A percentile compares a stretch with the other conserved stretches of the same genome.
Evolutionary conservation across 1,140 invertebrate genomes (phyloP).

Genomic region (Calycopis cecrops): DNA sequence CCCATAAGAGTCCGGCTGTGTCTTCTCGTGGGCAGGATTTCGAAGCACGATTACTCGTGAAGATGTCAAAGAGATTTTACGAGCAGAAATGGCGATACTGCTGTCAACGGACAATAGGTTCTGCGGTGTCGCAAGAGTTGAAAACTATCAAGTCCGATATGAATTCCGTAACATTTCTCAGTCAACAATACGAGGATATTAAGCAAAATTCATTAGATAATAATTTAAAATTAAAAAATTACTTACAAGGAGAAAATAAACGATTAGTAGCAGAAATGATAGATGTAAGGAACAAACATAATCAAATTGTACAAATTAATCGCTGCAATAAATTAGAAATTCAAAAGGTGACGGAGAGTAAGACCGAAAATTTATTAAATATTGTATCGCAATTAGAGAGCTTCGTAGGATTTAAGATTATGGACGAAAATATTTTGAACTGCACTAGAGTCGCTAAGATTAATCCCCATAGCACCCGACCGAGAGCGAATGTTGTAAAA

Average conservation of each 20-base stretch:
- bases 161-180: background rate
- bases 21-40: too few species aligned
- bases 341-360: background rate
- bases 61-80: too few species aligned
- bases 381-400: background rate
- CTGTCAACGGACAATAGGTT: background rate
- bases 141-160: background rate
- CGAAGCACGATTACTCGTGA: too few species aligned
- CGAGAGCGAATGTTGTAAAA: background rate
- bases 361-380: conserved; percentile 1
- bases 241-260: background rate
- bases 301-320: background rate
- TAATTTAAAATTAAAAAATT: background rate
- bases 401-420: background rate
- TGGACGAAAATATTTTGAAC: background rate
- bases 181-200: background rate
- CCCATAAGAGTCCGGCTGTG: too few species aligned
- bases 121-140: background rate
- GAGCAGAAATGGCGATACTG: too few species aligned
- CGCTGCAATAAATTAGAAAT: background rate
- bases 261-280: background rate
- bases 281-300: background rate
- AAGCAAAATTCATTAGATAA: background rate
- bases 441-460: too few species aligned
- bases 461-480: too few species aligned